Evolutionary conservation across 2,797 vertebrate species (phyloP), one percentile per base, ranked within the genome.

Genomic region (Myotis planiceps): DNA sequence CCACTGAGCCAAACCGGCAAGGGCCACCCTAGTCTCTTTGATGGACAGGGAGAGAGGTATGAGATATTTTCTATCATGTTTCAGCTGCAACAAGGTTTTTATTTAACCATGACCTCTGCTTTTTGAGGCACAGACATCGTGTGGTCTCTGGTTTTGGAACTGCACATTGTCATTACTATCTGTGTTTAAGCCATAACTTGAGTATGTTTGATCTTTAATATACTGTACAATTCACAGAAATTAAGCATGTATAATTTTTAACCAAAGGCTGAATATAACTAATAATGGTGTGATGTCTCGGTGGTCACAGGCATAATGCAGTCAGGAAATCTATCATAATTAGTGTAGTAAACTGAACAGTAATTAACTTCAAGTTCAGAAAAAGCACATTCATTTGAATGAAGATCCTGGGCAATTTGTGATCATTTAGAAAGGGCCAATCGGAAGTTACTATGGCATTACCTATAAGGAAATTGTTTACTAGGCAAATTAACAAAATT

Each of bases 401-500:
- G 39, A 84, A 94, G 60, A 60, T 19, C 45, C 13, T 39, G 32
- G 27, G 79, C 45, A 93, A 81, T 91, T 84, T 86, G 69, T 23
- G 47, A 71, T 81, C 29, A 81, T 89, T 86, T 76, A 60, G 18
- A 94, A 94, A 94, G 27, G 65, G 29, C 14, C 65, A 68, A 53
- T 4, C 86, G 51, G 60, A 94, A 87, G 80, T 80, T 80, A 32
- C 83, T 60, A 60, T n/a, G 49, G 53, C 32, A 75, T 60, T 68
- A 75, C 34, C 76, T 71, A 37, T 37, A 84, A 76, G 68, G 45
- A 34, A 93, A 55, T 37, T 84, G 27, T 92, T 96, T 84, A 85
- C 34, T 45, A 71, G 86, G 76, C 32, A 86, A 94, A 86, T 90
- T 88, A 80, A 92, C 66, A 69, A 92, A 95, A 95, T 42, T 86